Conservation (phyloP, 2,888 invertebrate genomes). For the Nephrotoma guestfalica region DNA sequence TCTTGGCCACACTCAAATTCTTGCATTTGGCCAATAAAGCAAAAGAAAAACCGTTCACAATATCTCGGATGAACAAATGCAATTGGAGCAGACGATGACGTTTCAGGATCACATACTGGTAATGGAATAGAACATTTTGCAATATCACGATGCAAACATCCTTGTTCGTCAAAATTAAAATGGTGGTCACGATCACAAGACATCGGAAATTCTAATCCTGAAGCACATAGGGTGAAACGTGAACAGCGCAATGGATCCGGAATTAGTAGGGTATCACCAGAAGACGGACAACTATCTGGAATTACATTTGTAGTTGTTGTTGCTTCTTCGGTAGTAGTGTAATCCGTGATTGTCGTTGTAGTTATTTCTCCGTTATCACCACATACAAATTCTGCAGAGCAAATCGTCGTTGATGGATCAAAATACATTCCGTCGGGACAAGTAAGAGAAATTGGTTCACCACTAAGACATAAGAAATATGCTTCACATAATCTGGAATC, state of each 20-base stretch:
- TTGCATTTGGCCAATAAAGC: not conserved
- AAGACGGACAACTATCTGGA: not conserved
- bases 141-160: not conserved
- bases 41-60: not conserved
- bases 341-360: not conserved
- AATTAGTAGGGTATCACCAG: not conserved
- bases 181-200: not conserved
- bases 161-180: not conserved
- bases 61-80: not conserved
- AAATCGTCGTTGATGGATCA: not conserved
- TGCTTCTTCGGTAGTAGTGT: not conserved
- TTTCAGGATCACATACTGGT: not conserved
- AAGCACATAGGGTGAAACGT: not conserved
- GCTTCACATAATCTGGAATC: not conserved
- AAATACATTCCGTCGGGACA: constrained; percentile 1
- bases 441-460: not conserved
- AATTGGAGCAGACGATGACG: not conserved
- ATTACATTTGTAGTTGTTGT: not conserved
- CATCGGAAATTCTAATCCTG: not conserved
- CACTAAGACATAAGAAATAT: not conserved
- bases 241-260: not conserved
- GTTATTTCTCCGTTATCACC: not conserved
- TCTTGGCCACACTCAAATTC: not conserved
- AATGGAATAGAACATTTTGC: not conserved
- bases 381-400: not conserved